Evolutionary conservation across 2,888 invertebrate species (phyloP).

Genomic region (Tyria jacobaeae): DNA sequence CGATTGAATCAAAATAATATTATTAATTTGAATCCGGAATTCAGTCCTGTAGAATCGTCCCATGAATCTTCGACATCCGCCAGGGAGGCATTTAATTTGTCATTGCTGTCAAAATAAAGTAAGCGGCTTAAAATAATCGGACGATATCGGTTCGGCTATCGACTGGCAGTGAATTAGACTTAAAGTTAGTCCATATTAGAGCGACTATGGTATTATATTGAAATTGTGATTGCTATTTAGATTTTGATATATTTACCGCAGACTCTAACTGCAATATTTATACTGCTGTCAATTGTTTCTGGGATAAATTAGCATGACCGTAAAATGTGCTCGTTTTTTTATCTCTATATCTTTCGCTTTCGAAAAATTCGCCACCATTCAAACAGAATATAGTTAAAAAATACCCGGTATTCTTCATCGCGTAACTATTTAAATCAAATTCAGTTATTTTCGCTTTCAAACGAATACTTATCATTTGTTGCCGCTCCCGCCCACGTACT

Average conservation of each 20-base stretch:
- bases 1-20: slow-evolving; percentile 54
- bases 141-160: slow-evolving; percentile 54
- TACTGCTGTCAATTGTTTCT: too few relatives aligned
- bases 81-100: slow-evolving; percentile 75
- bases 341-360: background rate
- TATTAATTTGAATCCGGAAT: slow-evolving; percentile 64
- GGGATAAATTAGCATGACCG: too few relatives aligned
- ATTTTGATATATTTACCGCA: too few relatives aligned
- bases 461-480: slow-evolving; percentile 52
- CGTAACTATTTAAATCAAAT: slow-evolving; percentile 53
- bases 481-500: slow-evolving; percentile 63
- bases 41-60: slow-evolving; percentile 56
- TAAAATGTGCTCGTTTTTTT: background rate
- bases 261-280: too few relatives aligned
- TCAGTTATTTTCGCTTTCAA: slow-evolving; percentile 56
- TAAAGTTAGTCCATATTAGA: background rate
- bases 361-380: background rate
- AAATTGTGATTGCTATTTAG: background rate
- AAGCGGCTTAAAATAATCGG: slow-evolving; percentile 72
- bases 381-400: slow-evolving; percentile 19
- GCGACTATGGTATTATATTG: background rate
- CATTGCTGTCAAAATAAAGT: slow-evolving; percentile 80
- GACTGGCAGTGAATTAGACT: slow-evolving; percentile 11
- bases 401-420: slow-evolving; percentile 32
- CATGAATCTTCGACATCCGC: slow-evolving; percentile 79